Conservation (phyloP, 2,797 vertebrate species). For the Knipowitschia caucasica region DNA sequence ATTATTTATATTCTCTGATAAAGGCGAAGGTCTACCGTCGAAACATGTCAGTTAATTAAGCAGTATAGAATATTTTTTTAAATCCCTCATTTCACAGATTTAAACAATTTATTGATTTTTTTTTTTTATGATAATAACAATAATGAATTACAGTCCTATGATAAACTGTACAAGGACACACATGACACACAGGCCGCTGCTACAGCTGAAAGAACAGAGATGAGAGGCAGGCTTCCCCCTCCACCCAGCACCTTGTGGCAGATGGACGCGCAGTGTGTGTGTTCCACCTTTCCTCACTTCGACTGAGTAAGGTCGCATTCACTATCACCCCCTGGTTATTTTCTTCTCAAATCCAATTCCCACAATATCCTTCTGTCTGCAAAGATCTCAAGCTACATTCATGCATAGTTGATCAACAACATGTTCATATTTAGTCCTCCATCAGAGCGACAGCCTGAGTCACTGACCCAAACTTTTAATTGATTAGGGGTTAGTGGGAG, state of each 20-base stretch:
- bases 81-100: no score
- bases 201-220: not conserved
- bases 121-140: no score
- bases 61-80: no score
- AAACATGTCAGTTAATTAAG: no score
- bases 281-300: slow-evolving; percentile 68
- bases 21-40: no score
- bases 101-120: no score
- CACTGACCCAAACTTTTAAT: slow-evolving; percentile 46
- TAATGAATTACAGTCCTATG: no score
- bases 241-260: slow-evolving; percentile 46
- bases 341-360: slow-evolving; percentile 17
- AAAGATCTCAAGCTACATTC: slow-evolving; percentile 34
- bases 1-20: no score
- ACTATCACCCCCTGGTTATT: slow-evolving; percentile 38
- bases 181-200: no score
- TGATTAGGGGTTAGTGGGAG: slow-evolving; percentile 36
- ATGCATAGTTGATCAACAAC: slow-evolving; percentile 1
- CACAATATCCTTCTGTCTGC: slow-evolving; percentile 36
- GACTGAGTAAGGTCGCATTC: slow-evolving; percentile 53
- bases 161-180: no score
- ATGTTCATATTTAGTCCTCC: slow-evolving; percentile 25
- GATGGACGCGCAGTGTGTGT: slow-evolving; percentile 71
- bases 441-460: slow-evolving; percentile 26
- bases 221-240: slow-evolving; percentile 11